Evolutionary conservation across 2,888 invertebrate species (phyloP).

Genomic region (Latrodectus hesperus): DNA sequence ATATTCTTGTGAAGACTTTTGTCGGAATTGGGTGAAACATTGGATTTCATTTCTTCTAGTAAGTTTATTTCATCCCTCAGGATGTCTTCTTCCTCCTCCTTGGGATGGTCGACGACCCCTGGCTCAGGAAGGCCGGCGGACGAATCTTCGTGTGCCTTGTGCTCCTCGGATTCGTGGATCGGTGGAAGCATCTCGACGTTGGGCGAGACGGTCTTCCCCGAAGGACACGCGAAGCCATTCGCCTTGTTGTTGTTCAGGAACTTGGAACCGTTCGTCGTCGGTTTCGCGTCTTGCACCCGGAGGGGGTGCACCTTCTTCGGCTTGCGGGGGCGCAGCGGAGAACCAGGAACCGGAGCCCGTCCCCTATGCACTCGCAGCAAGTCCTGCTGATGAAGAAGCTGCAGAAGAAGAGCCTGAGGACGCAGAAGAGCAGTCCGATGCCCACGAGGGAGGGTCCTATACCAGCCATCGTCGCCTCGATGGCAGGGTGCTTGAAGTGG

Average conservation of each 20-base stretch:
- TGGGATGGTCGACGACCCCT: background rate
- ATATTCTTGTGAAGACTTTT: slow-evolving; percentile 54
- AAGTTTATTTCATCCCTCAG: slow-evolving; percentile 58
- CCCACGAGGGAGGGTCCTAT: slow-evolving; percentile 67
- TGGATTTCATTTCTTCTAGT: slow-evolving; percentile 54
- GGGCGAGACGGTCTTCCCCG: slow-evolving; percentile 23
- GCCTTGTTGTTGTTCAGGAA: background rate
- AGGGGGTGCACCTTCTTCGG: slow-evolving; percentile 51
- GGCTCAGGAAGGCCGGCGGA: slow-evolving; percentile 5
- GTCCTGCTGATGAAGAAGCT: slow-evolving; percentile 61
- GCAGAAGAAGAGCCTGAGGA: slow-evolving; percentile 67
- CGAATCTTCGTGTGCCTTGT: slow-evolving; percentile 2
- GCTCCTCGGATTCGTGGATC: slow-evolving; percentile 34
- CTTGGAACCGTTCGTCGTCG: slow-evolving; percentile 27
- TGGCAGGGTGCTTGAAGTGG: slow-evolving; percentile 61
- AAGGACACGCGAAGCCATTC: slow-evolving; percentile 4
- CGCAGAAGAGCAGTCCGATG: slow-evolving; percentile 66
- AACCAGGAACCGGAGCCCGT: slow-evolving; percentile 33
- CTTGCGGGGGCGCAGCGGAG: slow-evolving; percentile 37
- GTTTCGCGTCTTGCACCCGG: slow-evolving; percentile 35
- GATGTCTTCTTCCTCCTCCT: slow-evolving; percentile 46
- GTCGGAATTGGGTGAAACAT: slow-evolving; percentile 30
- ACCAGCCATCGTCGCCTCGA: slow-evolving; percentile 62
- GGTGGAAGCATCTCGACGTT: slow-evolving; percentile 33
- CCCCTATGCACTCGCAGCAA: slow-evolving; percentile 56